These are phyloP conservation scores for Nephrocerus scutellatus DNA, from an alignment of 2,888 invertebrate species.

Conservation along the genomic window DNA sequence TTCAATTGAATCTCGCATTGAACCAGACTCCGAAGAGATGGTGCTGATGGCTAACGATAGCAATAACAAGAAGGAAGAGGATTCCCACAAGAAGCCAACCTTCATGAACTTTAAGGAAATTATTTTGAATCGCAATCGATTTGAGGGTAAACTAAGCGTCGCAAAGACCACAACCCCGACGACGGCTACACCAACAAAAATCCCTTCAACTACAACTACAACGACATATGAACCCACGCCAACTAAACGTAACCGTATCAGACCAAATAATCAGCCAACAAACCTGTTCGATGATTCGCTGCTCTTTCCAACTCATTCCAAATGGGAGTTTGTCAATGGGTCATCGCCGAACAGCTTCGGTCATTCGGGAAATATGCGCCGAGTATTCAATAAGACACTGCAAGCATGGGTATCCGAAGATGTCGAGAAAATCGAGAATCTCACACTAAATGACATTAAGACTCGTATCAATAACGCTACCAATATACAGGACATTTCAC, in stretches of 20 bases:
- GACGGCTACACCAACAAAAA: slow-evolving; percentile 3
- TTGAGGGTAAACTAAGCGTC: slow-evolving; percentile 5
- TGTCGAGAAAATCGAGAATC: slow-evolving; percentile 36
- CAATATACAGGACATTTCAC: slow-evolving; percentile 55
- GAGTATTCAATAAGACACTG: slow-evolving; percentile 56
- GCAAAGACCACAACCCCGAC: slow-evolving; percentile 6
- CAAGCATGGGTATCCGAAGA: slow-evolving; percentile 58
- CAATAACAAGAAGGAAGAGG: too few relatives aligned
- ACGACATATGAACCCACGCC: slow-evolving; percentile 18
- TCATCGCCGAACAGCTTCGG: slow-evolving; percentile 34
- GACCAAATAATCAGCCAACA: slow-evolving; percentile 28
- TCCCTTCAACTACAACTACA: slow-evolving; percentile 15
- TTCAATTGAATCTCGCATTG: slow-evolving; percentile 28
- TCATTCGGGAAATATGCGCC: slow-evolving; percentile 48
- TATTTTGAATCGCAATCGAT: slow-evolving; percentile 37
- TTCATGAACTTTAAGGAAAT: slow-evolving; percentile 47
- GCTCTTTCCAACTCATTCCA: slow-evolving; percentile 45
- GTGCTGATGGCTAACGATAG: not conserved
- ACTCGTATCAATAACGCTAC: slow-evolving; percentile 44
- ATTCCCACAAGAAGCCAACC: too few relatives aligned
- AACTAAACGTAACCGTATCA: slow-evolving; percentile 29
- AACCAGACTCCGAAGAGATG: slow-evolving; percentile 19
- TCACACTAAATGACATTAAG: slow-evolving; percentile 38
- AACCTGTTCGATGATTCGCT: slow-evolving; percentile 41
- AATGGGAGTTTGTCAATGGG: slow-evolving; percentile 57